Percentiles rank a stretch among this genome's conserved stretches.
Conservation (phyloP, 2,888 invertebrate species). For the Plebejus argus region DNA sequence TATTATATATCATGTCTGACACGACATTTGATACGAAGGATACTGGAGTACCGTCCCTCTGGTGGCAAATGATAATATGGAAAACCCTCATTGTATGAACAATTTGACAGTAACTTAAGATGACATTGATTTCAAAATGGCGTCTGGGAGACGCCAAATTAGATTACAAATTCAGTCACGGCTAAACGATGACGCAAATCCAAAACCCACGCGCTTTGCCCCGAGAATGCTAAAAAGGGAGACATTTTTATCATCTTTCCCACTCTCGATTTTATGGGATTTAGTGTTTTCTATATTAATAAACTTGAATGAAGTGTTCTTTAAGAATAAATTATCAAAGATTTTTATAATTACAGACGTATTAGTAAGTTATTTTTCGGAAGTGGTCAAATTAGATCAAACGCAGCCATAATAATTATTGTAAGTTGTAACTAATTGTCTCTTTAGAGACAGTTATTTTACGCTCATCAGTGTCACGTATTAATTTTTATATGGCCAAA, state of each 20-base stretch:
- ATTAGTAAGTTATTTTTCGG: too few species aligned
- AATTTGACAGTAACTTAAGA: neutral
- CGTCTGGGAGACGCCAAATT: neutral
- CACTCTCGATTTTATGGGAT: neutral
- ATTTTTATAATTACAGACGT: too few species aligned
- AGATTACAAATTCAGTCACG: neutral
- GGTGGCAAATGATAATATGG: too few species aligned
- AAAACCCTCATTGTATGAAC: too few species aligned
- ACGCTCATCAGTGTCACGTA: neutral
- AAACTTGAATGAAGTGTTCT: neutral
- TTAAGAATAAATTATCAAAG: neutral
- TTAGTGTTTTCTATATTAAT: neutral
- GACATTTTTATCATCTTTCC: neutral
- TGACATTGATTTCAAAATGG: neutral
- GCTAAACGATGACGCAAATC: neutral
- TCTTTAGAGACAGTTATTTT: neutral
- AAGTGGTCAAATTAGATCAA: neutral
- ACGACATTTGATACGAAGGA: too few species aligned
- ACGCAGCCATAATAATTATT: neutral
- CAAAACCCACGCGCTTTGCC: neutral
- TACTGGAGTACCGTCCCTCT: too few species aligned
- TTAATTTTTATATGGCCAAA: too few species aligned
- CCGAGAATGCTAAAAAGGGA: neutral
- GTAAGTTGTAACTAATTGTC: too few species aligned
- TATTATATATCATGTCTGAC: too few species aligned